Base-by-base conservation (phyloP, 2,113 vertebrate genomes). In the Cynocephalus volans region DNA sequence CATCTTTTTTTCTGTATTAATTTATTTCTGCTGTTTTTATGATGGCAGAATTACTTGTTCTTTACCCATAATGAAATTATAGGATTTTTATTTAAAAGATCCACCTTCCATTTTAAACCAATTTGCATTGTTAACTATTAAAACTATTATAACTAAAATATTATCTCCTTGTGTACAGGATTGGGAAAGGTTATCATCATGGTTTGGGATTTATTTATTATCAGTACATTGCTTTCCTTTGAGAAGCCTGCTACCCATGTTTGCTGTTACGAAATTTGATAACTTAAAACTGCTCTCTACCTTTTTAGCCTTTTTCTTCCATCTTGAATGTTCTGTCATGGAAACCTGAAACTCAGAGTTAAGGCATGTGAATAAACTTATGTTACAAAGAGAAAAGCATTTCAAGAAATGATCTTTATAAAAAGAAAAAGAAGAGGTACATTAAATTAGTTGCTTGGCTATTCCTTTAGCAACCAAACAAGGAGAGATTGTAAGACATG, bases 11-110 rank as follows among this genome's bases (percentile, higher is more conserved):
- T 45, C 19, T 23, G 0, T 58, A 15, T 92, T 36, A 7, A 31
- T 88, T 87, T 84, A 10, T 88, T 97, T 88, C 60, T 90, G 12
- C 54, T 92, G 31, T 95, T 94, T 87, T 76, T 82, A 70, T 45
- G 36, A 33, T 19, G 65, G 45, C 33, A 56, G 33, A 89, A 48
- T 75, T 52, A 52, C 58, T 80, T 93, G 31, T 86, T 92, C 12
- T 52, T 95, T 87, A 75, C 41, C 28, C 21, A 18, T 56, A 81
- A 26, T 90, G 58, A 87, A 87, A 92, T 50, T 83, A 56, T 1
- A 86, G 19, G 2, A 41, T 86, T 91, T 96, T 96, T 58, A 79
- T 69, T 91, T 86, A 36, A 88, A 86, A 96, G n/a, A 28, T 31
- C 41, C 6, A 52, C 24, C 11, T 18, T 70, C 3, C 15, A 33